Base-by-base conservation (phyloP, 2,888 invertebrate genomes). In the Nomada flava region DNA sequence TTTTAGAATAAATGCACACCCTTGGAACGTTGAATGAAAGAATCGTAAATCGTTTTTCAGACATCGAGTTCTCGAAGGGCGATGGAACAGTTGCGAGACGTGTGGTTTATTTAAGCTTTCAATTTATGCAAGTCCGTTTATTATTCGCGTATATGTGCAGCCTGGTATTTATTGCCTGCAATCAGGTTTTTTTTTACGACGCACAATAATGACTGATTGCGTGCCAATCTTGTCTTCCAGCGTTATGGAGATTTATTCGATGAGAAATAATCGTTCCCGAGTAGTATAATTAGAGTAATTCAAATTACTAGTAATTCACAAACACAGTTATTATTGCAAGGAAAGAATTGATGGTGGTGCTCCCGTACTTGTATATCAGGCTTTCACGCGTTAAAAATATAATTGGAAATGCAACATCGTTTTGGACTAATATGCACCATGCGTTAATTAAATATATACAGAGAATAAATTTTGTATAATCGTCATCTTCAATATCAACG, bases 91-190 rank as follows among this genome's bases (percentile, higher is more conserved):
- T 36, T 3, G 44, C 26, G 2, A 2, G 5, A 42, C 11, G 26
- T 3, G 10, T n/a, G 18, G 53, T 68, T 78, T 74, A 74, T 68
- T 78, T 55, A 47, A 68, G 53, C 52, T 15, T 36, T 23, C 44
- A 53, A 26, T 65, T 73, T 60, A 53, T 67, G 29, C 50, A 57
- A 42, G 59, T 59, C 44, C 26, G 69, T 47, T 57, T 20, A 20
- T 69, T 57, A 29, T 26, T 55, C 68, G 15, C 15, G 18, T n/a
- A 44, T n/a, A 55, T 9, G 23, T 50, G 59, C 29, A n/a, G 29
- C 18, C n/a, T 15, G 47, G 29, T 59, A 59, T 59, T 70, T 59
- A 70, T 59, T 50, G 29, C 26, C 59, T 29, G 47, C 69, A 20
- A 70, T 59, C 69, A 47, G 26, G 47, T 29, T 70, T 20, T 29